phyloP scores from a whole-genome alignment of 2,797 vertebrate species.

The Acanthopagrus latus region DNA sequence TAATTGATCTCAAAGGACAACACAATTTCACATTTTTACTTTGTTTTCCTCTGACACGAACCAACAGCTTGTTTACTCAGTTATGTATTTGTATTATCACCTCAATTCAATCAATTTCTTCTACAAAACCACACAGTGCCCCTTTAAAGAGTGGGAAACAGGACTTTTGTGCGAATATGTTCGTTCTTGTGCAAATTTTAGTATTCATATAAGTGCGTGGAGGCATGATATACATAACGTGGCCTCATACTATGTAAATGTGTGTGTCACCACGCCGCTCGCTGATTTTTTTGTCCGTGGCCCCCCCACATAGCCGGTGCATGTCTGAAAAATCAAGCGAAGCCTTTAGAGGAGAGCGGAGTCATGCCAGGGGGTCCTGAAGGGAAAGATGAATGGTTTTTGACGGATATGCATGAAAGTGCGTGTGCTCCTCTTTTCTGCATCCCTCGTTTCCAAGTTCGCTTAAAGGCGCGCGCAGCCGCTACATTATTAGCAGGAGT shows the following conservation, averaged over 20 bases:
- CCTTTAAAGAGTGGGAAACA: background rate
- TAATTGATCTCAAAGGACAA: no score
- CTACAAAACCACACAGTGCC: no score
- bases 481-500: constrained; percentile 24
- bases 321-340: constrained; percentile 56
- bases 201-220: background rate
- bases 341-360: constrained; percentile 56
- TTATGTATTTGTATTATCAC: no score
- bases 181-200: background rate
- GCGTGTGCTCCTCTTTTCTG: constrained; percentile 14
- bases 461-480: constrained; percentile 18
- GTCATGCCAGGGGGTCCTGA: constrained; percentile 35
- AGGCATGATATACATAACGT: background rate
- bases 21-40: no score
- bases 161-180: background rate
- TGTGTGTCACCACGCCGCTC: background rate
- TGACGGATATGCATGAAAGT: constrained; percentile 31
- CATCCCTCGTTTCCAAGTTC: constrained; percentile 37
- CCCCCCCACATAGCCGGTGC: constrained; percentile 17
- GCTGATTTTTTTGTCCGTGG: constrained; percentile 8
- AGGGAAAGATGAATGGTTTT: constrained; percentile 29
- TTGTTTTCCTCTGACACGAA: no score
- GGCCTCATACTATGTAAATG: background rate
- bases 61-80: no score
- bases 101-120: no score